Evolutionary conservation across 2,888 invertebrate species (phyloP), one percentile per base, ranked within the genome.

Genomic region (Dasysyrphus tricinctus): DNA sequence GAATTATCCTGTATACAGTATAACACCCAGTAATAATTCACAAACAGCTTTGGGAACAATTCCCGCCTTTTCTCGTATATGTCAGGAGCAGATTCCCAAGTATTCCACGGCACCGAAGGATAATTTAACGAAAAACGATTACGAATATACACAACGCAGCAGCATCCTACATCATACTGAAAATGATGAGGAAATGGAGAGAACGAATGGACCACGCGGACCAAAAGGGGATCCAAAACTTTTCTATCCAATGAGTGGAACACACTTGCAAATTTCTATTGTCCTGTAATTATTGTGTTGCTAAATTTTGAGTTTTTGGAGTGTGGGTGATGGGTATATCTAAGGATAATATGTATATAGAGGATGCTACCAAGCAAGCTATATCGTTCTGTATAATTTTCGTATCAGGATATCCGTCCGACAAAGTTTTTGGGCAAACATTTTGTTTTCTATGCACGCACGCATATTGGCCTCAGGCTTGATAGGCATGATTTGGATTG

Each of bases 41-140:
- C 86, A 82, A 86, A 86, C 86, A 86, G 86, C 78, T 72, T 59
- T 86, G 82, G 78, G 78, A 86, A 78, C 86, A 72, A 86, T 91
- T 90, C 89, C 91, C 91, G 91, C 91, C 91, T 91, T 90, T 91
- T 90, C 90, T 91, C 90, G 90, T 90, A 90, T 88, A 89, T 91
- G 91, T 91, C 91, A 91, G 79, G 49, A 87, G 88, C 90, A 90
- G 88, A 76, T 75, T 81, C 69, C 81, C 83, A 87, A 88, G 78
- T n/a, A n/a, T n/a, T 75, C 72, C 82, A 88, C 79, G 86, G 74
- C 42, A 75, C 51, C 74, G 78, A 61, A 82, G 86, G 82, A 86
- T 86, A 86, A 82, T 86, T 86, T 78, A 86, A 79, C 86, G 81
- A 81, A 81, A 61, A 61, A 61, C 61, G 39, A 61, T 80, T 84